Evolutionary conservation across 2,113 vertebrate genomes (phyloP).

Genomic region (Bubalus kerabau): DNA sequence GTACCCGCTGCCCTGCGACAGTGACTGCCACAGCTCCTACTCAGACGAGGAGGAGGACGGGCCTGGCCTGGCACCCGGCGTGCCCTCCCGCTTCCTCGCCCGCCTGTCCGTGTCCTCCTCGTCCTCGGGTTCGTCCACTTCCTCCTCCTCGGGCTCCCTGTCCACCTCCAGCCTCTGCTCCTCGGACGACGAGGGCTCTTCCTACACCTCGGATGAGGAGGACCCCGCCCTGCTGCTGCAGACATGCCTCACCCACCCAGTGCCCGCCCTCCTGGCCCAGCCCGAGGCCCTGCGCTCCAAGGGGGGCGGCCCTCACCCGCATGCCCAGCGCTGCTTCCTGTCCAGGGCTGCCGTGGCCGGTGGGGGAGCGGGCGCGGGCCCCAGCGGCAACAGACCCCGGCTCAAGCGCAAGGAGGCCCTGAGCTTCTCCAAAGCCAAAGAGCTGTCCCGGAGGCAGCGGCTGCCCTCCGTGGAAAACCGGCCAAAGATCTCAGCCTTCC

Average conservation of each 20-base stretch:
- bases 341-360: conserved; percentile 85
- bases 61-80: conserved; percentile 80
- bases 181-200: conserved; percentile 96
- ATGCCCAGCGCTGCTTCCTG: conserved; percentile 90
- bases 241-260: conserved; percentile 90
- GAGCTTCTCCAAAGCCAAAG: conserved; percentile 89
- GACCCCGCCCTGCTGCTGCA: conserved; percentile 91
- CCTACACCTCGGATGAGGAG: conserved; percentile 95
- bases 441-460: conserved; percentile 91
- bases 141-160: conserved; percentile 93
- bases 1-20: conserved; percentile 88
- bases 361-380: neutral
- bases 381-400: conserved; percentile 81
- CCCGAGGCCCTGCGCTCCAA: conserved; percentile 85
- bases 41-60: conserved; percentile 92
- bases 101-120: conserved; percentile 93
- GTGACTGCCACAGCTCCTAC: conserved; percentile 93
- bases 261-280: conserved; percentile 85
- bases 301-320: conserved; percentile 65
- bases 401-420: conserved; percentile 89
- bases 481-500: conserved; percentile 92
- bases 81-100: conserved; percentile 89
- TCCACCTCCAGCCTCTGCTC: conserved; percentile 96
- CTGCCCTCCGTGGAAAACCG: conserved; percentile 89
- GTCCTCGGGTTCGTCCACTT: conserved; percentile 94